Conservation (phyloP, 2,113 vertebrate species). For the Tympanuchus pallidicinctus region DNA sequence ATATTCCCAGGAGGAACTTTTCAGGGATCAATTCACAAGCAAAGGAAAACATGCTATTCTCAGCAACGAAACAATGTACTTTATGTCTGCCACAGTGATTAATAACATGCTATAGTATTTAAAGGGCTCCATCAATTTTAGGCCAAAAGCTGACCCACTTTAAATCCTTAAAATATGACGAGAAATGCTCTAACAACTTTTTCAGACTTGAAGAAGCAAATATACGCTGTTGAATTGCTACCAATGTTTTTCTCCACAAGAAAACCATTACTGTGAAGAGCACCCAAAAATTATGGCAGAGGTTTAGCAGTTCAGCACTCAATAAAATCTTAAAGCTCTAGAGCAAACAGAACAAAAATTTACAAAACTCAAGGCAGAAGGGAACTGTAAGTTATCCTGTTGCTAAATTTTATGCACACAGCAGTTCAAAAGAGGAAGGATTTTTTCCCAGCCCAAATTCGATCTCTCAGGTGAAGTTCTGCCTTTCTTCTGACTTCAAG, state of each 20-base stretch:
- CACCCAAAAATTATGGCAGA: not conserved
- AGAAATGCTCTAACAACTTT: not conserved
- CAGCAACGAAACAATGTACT: conserved; percentile 70
- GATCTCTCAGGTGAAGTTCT: not conserved
- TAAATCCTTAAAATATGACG: conserved; percentile 2
- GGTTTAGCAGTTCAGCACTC: not conserved
- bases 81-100: conserved; percentile 71
- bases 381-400: not conserved
- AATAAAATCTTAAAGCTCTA: not conserved
- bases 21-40: conserved; percentile 75
- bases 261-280: not conserved
- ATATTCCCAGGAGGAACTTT: conserved; percentile 59
- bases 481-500: not conserved
- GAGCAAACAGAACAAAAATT: not conserved
- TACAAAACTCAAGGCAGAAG: not conserved
- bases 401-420: not conserved
- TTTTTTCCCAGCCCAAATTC: not conserved
- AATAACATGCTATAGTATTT: conserved; percentile 58
- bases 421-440: not conserved
- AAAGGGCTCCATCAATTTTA: conserved; percentile 64
- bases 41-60: conserved; percentile 76
- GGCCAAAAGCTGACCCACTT: conserved; percentile 57
- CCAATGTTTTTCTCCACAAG: not conserved
- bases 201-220: not conserved
- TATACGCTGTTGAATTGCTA: not conserved